Percentiles rank a stretch among this genome's conserved stretches.
Conservation (phyloP, 1,140 invertebrate genomes). For the Caenorhabditis tropicalis region DNA sequence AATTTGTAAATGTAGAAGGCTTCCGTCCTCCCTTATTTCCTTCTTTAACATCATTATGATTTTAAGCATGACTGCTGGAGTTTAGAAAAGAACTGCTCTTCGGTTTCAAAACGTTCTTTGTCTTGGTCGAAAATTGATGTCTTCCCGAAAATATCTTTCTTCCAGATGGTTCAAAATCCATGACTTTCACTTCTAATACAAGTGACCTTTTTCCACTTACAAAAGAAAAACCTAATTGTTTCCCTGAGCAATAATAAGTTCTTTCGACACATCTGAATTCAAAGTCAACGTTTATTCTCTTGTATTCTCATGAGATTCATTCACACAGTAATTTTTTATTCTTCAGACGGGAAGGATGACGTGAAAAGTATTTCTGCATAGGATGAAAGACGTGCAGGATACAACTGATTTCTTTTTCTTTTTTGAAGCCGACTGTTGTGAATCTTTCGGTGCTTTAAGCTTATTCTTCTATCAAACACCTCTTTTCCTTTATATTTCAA, state of each 20-base stretch:
- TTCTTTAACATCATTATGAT: conserved; percentile 15
- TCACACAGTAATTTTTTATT: conserved; percentile 32
- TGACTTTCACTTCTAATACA: too few species aligned
- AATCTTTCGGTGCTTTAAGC: too few species aligned
- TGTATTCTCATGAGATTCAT: background rate
- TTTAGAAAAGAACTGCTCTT: background rate
- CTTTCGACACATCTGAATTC: background rate
- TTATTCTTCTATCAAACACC: too few species aligned
- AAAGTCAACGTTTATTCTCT: background rate
- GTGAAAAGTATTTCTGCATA: background rate
- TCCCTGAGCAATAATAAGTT: too few species aligned
- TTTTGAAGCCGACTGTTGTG: background rate
- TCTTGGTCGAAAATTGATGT: too few species aligned
- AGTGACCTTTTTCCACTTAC: too few species aligned
- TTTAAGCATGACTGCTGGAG: background rate
- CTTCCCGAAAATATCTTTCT: too few species aligned
- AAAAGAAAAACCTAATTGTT: too few species aligned
- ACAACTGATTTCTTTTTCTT: background rate
- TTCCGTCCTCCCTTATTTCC: background rate
- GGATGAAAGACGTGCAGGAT: too few species aligned
- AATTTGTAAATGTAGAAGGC: conserved; percentile 2
- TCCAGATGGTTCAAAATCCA: too few species aligned
- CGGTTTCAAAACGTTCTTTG: background rate
- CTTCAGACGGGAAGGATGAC: background rate
- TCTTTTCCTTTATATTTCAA: too few species aligned